A percentile compares a stretch with the other conserved stretches of the same genome.
phyloP scores from a whole-genome alignment of 2,113 vertebrate genomes.

The Daphoenositta chrysoptera region DNA sequence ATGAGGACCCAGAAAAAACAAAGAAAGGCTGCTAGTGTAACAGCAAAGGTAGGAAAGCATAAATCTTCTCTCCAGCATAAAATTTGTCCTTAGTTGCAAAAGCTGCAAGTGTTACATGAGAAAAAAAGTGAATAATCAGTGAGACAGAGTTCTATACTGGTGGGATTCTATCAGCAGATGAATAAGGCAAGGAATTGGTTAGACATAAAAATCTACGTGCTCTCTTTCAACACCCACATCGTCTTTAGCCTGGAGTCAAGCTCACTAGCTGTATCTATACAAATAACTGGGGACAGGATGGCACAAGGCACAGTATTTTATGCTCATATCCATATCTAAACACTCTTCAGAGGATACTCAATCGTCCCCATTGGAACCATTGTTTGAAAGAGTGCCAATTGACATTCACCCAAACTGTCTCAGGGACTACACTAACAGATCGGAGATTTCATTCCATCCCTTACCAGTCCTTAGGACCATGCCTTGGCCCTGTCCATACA shows the following conservation, averaged over 20 bases:
- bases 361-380: neutral
- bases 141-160: neutral
- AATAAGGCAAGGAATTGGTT: neutral
- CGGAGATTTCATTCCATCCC: neutral
- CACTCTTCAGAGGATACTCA: neutral
- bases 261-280: neutral
- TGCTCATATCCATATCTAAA: neutral
- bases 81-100: neutral
- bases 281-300: neutral
- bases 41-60: neutral
- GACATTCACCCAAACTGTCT: neutral
- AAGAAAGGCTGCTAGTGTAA: neutral
- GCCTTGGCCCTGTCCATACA: neutral
- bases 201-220: neutral
- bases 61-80: neutral
- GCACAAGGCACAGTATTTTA: neutral
- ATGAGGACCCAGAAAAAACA: neutral
- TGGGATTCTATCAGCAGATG: neutral
- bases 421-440: neutral
- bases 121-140: neutral
- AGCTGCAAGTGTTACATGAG: neutral
- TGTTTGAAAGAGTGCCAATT: neutral
- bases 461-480: neutral
- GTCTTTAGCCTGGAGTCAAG: neutral
- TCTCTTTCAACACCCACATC: neutral